Percentiles rank a stretch among this genome's conserved stretches.
Evolutionary conservation across 2,888 invertebrate genomes (phyloP).

Genomic region (Melinaea menophilus): DNA sequence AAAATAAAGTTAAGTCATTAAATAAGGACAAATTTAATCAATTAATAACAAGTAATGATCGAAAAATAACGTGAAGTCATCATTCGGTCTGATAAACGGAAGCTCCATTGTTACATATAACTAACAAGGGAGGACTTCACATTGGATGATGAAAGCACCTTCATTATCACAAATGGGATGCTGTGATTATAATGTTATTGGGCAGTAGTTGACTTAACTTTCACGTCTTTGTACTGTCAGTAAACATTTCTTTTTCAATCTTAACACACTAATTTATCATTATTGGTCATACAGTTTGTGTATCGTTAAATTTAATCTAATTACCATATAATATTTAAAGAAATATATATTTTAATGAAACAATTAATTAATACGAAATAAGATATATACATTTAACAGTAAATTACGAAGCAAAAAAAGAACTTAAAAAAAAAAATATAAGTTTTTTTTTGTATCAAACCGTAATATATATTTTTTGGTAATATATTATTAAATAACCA

Average conservation of each 20-base stretch:
- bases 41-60: conserved; percentile 57
- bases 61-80: conserved; percentile 71
- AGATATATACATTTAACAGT: neutral
- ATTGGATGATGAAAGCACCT: conserved; percentile 60
- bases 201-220: conserved; percentile 65
- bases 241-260: conserved; percentile 56
- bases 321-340: neutral
- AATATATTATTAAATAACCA: neutral
- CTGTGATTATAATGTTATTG: conserved; percentile 57
- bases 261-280: conserved; percentile 50
- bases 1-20: conserved; percentile 33
- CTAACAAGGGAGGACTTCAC: conserved; percentile 45
- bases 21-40: conserved; percentile 43
- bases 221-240: conserved; percentile 67
- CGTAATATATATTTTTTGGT: too few species aligned
- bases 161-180: conserved; percentile 74
- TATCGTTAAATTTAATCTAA: conserved; percentile 22
- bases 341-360: neutral
- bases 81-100: conserved; percentile 74
- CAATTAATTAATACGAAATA: too few species aligned
- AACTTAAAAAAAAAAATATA: too few species aligned
- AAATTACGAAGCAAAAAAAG: too few species aligned
- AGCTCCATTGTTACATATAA: conserved; percentile 53
- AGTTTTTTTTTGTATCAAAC: too few species aligned
- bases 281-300: conserved; percentile 53